Evolutionary conservation across 2,797 vertebrate species (phyloP), one percentile per base, ranked within the genome.

Genomic region (Etheostoma perlongum): DNA sequence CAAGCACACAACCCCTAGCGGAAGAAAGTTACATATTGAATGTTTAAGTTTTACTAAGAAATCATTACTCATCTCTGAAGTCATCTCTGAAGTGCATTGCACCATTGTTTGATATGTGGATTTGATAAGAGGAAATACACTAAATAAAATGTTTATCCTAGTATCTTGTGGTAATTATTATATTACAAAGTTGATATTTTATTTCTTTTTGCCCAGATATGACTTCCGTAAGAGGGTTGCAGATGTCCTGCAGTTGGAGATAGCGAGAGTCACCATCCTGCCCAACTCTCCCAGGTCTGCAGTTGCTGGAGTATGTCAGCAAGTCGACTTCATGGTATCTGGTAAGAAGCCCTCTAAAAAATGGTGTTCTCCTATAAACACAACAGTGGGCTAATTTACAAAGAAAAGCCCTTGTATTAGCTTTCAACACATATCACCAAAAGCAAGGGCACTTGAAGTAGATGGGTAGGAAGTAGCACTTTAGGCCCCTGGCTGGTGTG

Each of bases 191-290:
- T 44, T 53, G 0, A 21, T 64, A 4, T 46, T 48, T 59, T 5
- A 4, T 53, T 48, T 76, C 1, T 65, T 76, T 42, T 59, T 60
- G 25, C 36, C 15, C 72, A 96, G 95, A 52, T 93, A 61, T 82
- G 93, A 94, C 60, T 95, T 96, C 85, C 93, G 95, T 21, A 86
- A 4, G 2, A 91, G 89, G 53, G 93, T 95, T 16, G 92, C 95
- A 19, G 23, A 67, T 1, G 89, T 90, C 21, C 72, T 95, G 40
- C 4, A 33, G 23, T 0, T 92, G 33, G 19, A 72, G 4, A 49
- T 36, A 0, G 85, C 88, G 10, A 91, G 89, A 82, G 58, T 96
- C 63, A 94, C 93, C 33, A 91, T 96, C 79, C 84, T 96, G 67
- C 75, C 93, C 0, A 44, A 33, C 14, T 88, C 87, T 36, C 90